Evolutionary conservation across 2,888 invertebrate genomes (phyloP).

Genomic region (Conistra vaccinii): DNA sequence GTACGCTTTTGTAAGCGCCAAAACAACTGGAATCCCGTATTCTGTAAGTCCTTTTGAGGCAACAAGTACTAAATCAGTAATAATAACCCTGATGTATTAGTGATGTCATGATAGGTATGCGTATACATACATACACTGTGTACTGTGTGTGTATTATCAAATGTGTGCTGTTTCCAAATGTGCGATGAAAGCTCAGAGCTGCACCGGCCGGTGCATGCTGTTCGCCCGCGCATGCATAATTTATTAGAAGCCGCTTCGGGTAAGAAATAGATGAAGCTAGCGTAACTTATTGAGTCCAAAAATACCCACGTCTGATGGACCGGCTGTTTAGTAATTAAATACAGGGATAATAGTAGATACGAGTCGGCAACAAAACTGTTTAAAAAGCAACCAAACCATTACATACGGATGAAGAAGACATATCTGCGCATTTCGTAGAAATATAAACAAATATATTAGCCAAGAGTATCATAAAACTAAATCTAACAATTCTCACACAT

Average conservation of each 20-base stretch:
- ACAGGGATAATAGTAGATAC: background rate
- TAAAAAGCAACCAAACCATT: background rate
- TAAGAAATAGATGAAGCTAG: slow-evolving; percentile 35
- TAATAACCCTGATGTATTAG: background rate
- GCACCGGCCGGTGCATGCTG: background rate
- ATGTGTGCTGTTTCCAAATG: background rate
- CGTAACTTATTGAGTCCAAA: slow-evolving; percentile 21
- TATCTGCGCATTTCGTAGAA: slow-evolving; percentile 2
- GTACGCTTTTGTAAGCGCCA: background rate
- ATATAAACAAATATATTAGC: background rate
- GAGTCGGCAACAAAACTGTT: background rate
- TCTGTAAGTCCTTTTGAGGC: background rate
- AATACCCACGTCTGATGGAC: slow-evolving; percentile 24
- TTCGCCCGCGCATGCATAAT: slow-evolving; percentile 8
- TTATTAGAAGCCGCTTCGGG: slow-evolving; percentile 17
- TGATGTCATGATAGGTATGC: background rate
- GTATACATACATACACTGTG: background rate
- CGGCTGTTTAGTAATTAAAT: background rate
- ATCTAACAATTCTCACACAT: background rate
- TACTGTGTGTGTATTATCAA: background rate
- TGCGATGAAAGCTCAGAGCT: background rate
- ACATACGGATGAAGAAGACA: background rate
- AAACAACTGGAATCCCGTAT: background rate
- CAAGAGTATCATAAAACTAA: background rate
- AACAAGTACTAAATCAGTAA: background rate